Conservation (phyloP, 2,797 vertebrate genomes). For the Harpagifer antarcticus region DNA sequence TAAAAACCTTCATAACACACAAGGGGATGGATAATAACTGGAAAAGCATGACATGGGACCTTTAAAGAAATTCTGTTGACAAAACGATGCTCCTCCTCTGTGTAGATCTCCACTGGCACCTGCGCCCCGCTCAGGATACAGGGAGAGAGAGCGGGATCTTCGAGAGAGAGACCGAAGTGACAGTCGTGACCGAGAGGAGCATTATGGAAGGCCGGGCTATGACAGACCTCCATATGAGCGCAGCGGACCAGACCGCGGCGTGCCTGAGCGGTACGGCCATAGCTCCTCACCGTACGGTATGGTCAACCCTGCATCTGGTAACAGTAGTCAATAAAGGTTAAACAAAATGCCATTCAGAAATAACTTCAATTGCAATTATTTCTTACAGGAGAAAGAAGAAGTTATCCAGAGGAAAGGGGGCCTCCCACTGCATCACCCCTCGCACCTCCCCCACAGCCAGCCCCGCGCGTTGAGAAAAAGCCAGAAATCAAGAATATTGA, state of each 20-base stretch:
- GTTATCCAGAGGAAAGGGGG: constrained; percentile 91
- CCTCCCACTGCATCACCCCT: constrained; percentile 84
- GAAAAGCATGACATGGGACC: too few species aligned
- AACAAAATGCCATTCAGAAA: constrained; percentile 5
- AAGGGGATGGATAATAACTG: too few species aligned
- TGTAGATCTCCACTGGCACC: constrained; percentile 81
- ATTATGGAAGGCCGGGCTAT: constrained; percentile 88
- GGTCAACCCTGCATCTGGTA: constrained; percentile 61
- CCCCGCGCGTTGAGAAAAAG: constrained; percentile 92
- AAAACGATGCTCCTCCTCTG: background rate
- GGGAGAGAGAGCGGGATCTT: constrained; percentile 89
- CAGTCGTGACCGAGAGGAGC: constrained; percentile 87
- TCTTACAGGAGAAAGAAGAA: constrained; percentile 90
- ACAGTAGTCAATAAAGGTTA: background rate
- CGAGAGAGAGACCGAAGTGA: constrained; percentile 91
- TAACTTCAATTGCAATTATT: constrained; percentile 27
- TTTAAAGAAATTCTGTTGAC: background rate
- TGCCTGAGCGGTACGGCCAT: constrained; percentile 90
- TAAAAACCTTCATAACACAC: too few species aligned
- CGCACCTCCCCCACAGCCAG: constrained; percentile 85
- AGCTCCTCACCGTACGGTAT: constrained; percentile 89
- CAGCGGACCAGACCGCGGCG: constrained; percentile 72
- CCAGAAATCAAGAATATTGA: constrained; percentile 98
- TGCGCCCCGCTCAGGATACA: constrained; percentile 82
- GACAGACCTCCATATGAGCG: constrained; percentile 91